Evolutionary conservation across 2,113 vertebrate genomes (phyloP).

Genomic region (Macrotus californicus): DNA sequence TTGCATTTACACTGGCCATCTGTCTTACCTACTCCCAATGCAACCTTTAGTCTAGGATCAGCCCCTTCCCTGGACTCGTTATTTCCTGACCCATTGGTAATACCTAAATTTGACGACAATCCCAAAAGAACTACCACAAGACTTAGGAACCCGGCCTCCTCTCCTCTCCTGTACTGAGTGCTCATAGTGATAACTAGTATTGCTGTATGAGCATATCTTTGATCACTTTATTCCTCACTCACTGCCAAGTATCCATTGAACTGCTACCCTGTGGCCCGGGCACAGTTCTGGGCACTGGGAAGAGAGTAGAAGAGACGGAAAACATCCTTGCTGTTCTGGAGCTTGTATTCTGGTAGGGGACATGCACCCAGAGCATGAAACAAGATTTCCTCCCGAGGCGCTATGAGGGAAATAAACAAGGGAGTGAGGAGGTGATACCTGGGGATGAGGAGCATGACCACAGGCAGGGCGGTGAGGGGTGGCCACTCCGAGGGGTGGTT

Average conservation of each 20-base stretch:
- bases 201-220: too few species aligned
- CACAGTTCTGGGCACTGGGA: background rate
- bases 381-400: background rate
- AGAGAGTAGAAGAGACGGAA: background rate
- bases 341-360: background rate
- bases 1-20: background rate
- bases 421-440: rapidly evolving
- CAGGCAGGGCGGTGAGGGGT: background rate
- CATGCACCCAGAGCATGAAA: background rate
- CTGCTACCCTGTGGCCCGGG: background rate
- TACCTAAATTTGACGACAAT: background rate
- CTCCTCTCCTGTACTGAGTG: too few species aligned
- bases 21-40: background rate
- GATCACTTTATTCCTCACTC: background rate
- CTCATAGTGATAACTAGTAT: background rate
- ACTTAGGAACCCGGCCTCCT: background rate
- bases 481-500: background rate
- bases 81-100: background rate
- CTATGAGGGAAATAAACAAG: background rate
- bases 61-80: background rate
- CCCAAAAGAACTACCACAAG: background rate
- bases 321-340: background rate
- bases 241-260: background rate
- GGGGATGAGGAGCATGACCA: background rate
- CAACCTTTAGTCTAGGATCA: background rate